Conservation (phyloP, 2,888 invertebrate species). For the Aspidapion aeneum region DNA sequence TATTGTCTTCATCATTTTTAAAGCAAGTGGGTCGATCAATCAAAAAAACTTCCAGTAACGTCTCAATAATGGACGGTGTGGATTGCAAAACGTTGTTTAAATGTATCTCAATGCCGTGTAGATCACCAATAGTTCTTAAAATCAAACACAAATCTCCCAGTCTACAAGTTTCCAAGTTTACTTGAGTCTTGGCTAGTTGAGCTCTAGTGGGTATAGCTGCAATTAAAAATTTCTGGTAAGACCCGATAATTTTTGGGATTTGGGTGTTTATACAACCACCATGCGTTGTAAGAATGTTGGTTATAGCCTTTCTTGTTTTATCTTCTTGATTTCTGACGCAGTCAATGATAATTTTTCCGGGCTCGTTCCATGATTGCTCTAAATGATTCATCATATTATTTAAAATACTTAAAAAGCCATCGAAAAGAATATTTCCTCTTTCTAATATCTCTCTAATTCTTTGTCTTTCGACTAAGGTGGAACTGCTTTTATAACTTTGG, state of each 20-base stretch:
- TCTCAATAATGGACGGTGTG: neutral
- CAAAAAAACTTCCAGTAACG: neutral
- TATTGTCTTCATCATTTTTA: neutral
- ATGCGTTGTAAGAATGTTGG: neutral
- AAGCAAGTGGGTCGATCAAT: neutral
- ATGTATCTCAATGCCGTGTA: neutral
- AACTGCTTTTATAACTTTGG: neutral
- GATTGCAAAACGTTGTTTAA: neutral
- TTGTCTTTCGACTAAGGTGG: neutral
- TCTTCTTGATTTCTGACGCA: neutral
- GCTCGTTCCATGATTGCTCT: neutral
- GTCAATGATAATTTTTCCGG: neutral
- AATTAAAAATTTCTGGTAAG: neutral
- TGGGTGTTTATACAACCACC: neutral
- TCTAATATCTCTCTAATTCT: neutral
- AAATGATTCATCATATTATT: neutral
- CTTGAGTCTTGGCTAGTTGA: neutral
- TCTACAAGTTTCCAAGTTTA: neutral
- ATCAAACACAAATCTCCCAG: neutral
- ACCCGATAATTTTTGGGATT: neutral
- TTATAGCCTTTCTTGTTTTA: neutral
- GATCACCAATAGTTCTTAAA: neutral
- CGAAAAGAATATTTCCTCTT: neutral
- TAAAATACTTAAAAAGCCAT: neutral
- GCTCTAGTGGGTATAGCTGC: neutral